These are phyloP conservation scores for Phthorimaea operculella DNA, from an alignment of 1,140 invertebrate genomes.

Conservation along the genomic window DNA sequence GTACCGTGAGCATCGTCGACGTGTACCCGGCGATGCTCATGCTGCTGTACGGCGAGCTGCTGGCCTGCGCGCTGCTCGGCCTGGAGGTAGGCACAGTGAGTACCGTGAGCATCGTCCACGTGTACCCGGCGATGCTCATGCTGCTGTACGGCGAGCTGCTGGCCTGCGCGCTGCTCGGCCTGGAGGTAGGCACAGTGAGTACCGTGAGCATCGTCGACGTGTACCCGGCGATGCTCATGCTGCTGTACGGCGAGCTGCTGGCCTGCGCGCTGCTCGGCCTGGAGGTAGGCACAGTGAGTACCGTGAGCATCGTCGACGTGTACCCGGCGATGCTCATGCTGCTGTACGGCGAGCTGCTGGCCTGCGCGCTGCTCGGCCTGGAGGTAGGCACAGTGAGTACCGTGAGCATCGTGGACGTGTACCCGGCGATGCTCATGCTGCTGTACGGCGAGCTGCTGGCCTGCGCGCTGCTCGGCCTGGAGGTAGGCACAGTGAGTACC, in stretches of 20 bases:
- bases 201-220: slow-evolving; percentile 69
- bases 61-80: slow-evolving; percentile 28
- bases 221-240: slow-evolving; percentile 48
- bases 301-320: slow-evolving; percentile 68
- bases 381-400: too few relatives aligned
- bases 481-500: too few relatives aligned
- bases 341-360: slow-evolving; percentile 49
- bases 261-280: slow-evolving; percentile 27
- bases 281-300: too few relatives aligned
- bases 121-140: slow-evolving; percentile 50
- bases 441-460: slow-evolving; percentile 52
- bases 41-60: slow-evolving; percentile 51
- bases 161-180: slow-evolving; percentile 23
- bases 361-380: slow-evolving; percentile 25
- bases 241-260: slow-evolving; percentile 53
- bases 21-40: slow-evolving; percentile 54
- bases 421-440: slow-evolving; percentile 51
- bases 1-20: slow-evolving; percentile 69
- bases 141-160: slow-evolving; percentile 54
- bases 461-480: slow-evolving; percentile 26
- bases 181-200: slow-evolving; percentile 36
- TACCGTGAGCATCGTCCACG: slow-evolving; percentile 69
- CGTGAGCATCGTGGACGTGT: slow-evolving; percentile 67
- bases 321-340: slow-evolving; percentile 52
- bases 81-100: slow-evolving; percentile 33